Conservation (phyloP, 2,888 invertebrate genomes). For the Mallateleia sp. region DNA sequence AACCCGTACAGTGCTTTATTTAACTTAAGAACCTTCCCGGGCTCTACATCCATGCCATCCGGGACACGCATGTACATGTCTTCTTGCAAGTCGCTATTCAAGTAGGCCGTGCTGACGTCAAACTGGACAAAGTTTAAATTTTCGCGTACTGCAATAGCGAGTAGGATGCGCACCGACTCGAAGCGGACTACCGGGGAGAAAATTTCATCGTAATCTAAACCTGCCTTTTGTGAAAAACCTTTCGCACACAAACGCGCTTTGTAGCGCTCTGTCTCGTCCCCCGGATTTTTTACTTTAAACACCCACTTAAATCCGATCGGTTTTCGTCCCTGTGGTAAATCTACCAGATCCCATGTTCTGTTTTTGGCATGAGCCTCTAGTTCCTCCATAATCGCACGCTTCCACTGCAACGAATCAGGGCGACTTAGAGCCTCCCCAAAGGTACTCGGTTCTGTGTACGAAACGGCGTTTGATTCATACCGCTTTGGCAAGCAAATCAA, state of each 20-base stretch:
- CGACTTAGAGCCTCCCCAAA: constrained; percentile 32
- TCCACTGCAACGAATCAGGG: not conserved
- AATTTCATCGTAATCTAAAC: not conserved
- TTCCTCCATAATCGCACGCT: not conserved
- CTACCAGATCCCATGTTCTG: not conserved
- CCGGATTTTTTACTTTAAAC: not conserved
- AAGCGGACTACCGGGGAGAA: not conserved
- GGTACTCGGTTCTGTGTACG: constrained; percentile 1
- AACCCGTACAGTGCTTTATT: not conserved
- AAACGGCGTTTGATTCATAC: constrained; percentile 19
- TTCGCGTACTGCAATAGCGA: not conserved
- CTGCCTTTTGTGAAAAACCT: not conserved
- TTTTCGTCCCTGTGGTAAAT: not conserved
- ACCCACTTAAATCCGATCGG: not conserved
- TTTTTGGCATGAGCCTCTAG: not conserved
- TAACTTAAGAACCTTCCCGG: not conserved
- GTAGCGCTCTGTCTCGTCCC: not conserved
- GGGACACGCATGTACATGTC: not conserved
- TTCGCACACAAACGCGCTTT: not conserved
- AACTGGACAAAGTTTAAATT: not conserved
- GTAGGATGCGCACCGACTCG: not conserved
- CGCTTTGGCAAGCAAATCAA: not conserved
- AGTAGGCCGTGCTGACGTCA: not conserved
- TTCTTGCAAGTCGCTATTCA: not conserved
- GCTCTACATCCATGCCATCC: not conserved